Percentiles rank a stretch among this genome's conserved stretches.
Evolutionary conservation across 2,113 vertebrate species (phyloP).

Genomic region (Cygnus buccinator): DNA sequence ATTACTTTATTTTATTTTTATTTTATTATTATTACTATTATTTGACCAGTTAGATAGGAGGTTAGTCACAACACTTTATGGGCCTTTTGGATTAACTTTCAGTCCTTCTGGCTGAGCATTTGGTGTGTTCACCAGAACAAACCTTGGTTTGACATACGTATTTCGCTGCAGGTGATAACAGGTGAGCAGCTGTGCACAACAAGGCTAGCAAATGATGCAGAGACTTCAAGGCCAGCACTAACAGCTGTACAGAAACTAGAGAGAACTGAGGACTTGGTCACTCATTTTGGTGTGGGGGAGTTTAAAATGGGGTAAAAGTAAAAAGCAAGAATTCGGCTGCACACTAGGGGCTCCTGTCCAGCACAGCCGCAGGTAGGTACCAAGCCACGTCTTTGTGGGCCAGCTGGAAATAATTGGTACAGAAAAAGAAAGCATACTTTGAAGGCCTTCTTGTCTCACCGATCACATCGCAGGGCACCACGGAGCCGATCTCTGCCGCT

Average conservation of each 20-base stretch:
- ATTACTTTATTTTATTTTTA: not conserved
- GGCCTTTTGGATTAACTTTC: not conserved
- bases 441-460: not conserved
- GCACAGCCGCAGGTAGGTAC: fast-evolving
- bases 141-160: not conserved
- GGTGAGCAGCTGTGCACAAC: not conserved
- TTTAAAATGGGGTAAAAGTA: not conserved
- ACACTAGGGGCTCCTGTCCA: not conserved
- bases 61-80: not conserved
- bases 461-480: not conserved
- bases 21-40: not conserved
- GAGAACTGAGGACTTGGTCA: not conserved
- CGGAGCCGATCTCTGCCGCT: not conserved
- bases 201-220: not conserved
- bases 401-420: not conserved
- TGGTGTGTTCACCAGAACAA: not conserved
- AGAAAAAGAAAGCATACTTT: not conserved
- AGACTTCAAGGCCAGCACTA: not conserved
- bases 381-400: not conserved
- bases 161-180: not conserved
- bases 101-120: not conserved
- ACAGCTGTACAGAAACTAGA: not conserved
- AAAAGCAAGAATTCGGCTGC: not conserved
- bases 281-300: not conserved
- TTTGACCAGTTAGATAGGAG: not conserved